These are phyloP conservation scores for Trachelus iudaicus DNA, from an alignment of 2,888 invertebrate genomes.

Conservation along the genomic window DNA sequence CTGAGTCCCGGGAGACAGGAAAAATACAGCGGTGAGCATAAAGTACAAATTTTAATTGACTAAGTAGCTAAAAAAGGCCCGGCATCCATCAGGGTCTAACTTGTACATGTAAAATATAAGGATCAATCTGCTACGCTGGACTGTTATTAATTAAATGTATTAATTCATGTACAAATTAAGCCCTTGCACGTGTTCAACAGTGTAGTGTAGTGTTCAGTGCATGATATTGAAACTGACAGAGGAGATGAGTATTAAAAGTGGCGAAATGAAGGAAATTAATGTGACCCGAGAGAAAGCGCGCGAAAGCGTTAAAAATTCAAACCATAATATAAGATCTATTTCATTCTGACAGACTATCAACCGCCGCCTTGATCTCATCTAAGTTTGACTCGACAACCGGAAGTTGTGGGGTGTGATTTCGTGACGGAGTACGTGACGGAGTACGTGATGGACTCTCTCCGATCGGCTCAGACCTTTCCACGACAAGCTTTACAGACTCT, in stretches of 20 bases:
- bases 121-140: not conserved
- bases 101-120: not conserved
- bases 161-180: not conserved
- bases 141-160: not conserved
- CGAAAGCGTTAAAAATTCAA: not conserved
- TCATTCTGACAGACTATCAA: conserved; percentile 56
- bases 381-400: conserved; percentile 49
- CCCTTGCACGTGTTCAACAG: not conserved
- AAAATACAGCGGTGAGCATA: conserved; percentile 6
- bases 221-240: not conserved
- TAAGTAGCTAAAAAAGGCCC: conserved; percentile 18
- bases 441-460: conserved; percentile 37
- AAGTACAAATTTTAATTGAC: not conserved
- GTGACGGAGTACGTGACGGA: conserved; percentile 36
- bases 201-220: not conserved
- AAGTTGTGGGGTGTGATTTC: conserved; percentile 42
- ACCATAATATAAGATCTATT: not conserved
- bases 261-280: not conserved
- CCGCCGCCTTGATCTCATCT: conserved; percentile 49
- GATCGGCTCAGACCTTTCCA: conserved; percentile 76
- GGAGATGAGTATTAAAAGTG: not conserved
- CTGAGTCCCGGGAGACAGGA: conserved; percentile 29
- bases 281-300: not conserved
- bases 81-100: not conserved
- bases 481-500: conserved; percentile 81